A percentile compares a stretch with the other conserved stretches of the same genome.
These are phyloP conservation scores for Falcaria lacertinaria DNA, from an alignment of 2,888 invertebrate genomes.

Conservation along the genomic window DNA sequence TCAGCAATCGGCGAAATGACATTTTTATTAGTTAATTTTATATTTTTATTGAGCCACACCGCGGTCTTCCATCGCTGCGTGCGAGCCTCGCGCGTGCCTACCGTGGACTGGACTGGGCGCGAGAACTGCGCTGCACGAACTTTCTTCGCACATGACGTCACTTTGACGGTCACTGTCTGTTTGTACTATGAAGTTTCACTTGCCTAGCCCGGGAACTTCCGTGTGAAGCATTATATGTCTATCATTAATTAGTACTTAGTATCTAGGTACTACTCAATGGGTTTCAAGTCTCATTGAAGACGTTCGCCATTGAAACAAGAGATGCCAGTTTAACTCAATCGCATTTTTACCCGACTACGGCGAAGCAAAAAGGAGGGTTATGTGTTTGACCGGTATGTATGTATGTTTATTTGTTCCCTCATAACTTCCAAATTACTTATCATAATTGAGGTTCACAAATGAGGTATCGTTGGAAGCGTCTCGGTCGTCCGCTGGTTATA, in stretches of 20 bases:
- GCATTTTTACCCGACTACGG: too few relatives aligned
- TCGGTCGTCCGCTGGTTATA: too few relatives aligned
- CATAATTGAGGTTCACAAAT: too few relatives aligned
- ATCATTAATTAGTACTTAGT: slow-evolving; percentile 5
- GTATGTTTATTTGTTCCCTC: too few relatives aligned
- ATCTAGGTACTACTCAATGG: background rate
- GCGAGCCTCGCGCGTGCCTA: slow-evolving; percentile 39
- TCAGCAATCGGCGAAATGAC: slow-evolving; percentile 62
- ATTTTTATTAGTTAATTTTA: slow-evolving; percentile 30
- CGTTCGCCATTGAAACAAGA: too few relatives aligned
- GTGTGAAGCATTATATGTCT: slow-evolving; percentile 23
- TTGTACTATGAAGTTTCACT: slow-evolving; percentile 30
- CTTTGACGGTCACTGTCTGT: slow-evolving; percentile 38
- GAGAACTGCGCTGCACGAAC: slow-evolving; percentile 14
- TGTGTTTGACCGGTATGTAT: too few relatives aligned
- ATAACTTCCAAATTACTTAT: too few relatives aligned
- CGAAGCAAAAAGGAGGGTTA: too few relatives aligned
- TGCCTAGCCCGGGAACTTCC: slow-evolving; percentile 23
- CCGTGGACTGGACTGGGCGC: slow-evolving; percentile 37
- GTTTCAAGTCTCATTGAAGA: too few relatives aligned
- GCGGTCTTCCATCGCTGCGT: slow-evolving; percentile 43
- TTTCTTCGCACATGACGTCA: slow-evolving; percentile 42
- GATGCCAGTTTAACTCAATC: too few relatives aligned
- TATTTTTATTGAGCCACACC: slow-evolving; percentile 18
- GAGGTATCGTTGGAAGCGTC: too few relatives aligned